Conservation (phyloP, 2,888 invertebrate species). For the Eupithecia dodoneata region DNA sequence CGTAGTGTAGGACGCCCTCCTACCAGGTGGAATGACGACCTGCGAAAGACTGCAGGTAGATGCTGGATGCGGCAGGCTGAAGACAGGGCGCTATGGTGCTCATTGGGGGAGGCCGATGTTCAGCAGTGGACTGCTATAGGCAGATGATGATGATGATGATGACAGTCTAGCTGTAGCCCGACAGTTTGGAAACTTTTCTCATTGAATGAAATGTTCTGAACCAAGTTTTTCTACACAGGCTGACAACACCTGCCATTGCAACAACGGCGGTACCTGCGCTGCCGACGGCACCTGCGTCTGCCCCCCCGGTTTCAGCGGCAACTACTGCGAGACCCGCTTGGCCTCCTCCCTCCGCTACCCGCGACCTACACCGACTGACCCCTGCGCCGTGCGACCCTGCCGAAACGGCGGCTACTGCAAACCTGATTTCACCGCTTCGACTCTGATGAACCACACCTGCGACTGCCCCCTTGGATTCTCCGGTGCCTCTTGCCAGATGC, state of each 20-base stretch:
- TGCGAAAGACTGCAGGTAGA: too few relatives aligned
- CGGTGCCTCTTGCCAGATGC: conserved; percentile 91
- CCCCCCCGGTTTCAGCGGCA: conserved; percentile 65
- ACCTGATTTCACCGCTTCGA: conserved; percentile 62
- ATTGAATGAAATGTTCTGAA: background rate
- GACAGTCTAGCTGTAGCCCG: too few relatives aligned
- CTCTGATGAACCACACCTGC: conserved; percentile 86
- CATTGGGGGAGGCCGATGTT: too few relatives aligned
- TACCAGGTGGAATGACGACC: too few relatives aligned
- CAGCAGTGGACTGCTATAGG: too few relatives aligned
- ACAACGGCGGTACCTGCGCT: conserved; percentile 87
- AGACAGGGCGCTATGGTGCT: too few relatives aligned
- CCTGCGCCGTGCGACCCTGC: conserved; percentile 88
- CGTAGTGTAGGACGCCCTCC: too few relatives aligned
- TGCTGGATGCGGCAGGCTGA: too few relatives aligned
- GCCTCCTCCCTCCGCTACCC: conserved; percentile 56
- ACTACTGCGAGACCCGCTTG: conserved; percentile 68
- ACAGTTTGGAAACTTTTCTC: background rate
- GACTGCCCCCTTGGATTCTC: conserved; percentile 91
- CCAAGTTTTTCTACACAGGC: background rate
- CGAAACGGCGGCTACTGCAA: conserved; percentile 91
- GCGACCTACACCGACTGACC: conserved; percentile 67
- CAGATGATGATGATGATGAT: too few relatives aligned
- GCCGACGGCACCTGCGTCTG: conserved; percentile 84
- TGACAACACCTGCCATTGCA: conserved; percentile 81